A percentile compares a stretch with the other conserved stretches of the same genome.
Evolutionary conservation across 2,888 invertebrate species (phyloP).

Genomic region (Microplitis manilae): DNA sequence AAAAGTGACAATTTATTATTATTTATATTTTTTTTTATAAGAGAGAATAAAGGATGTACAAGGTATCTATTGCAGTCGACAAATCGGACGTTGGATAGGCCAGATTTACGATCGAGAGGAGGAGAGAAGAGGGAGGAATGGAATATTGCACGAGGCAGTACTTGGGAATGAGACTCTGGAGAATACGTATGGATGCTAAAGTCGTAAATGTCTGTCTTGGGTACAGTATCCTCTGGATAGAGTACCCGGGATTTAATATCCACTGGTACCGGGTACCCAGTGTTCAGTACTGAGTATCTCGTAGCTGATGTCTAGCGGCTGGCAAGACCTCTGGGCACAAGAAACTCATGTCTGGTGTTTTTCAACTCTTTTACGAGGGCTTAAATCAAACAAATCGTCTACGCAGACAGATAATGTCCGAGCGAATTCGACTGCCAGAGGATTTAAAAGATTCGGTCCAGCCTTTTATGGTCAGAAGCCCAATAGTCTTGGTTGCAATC

Average conservation of each 20-base stretch:
- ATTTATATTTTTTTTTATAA: background rate
- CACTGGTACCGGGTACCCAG: background rate
- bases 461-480: constrained; percentile 4
- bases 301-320: background rate
- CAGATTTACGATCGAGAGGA: constrained; percentile 4
- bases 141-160: constrained; percentile 28
- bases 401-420: background rate
- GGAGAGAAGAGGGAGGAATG: constrained; percentile 27
- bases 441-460: background rate
- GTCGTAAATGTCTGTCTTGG: constrained; percentile 12
- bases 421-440: constrained; percentile 3
- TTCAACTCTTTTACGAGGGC: background rate
- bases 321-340: background rate
- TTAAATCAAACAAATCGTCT: constrained; percentile 17
- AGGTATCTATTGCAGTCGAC: constrained; percentile 21
- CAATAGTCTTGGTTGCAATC: background rate
- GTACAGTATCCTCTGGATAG: background rate
- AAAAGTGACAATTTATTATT: background rate
- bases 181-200: background rate
- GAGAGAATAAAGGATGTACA: background rate
- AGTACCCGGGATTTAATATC: background rate
- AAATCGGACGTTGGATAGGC: constrained; percentile 11
- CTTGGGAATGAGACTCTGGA: background rate
- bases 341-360: background rate
- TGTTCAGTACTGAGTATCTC: background rate